A percentile compares a stretch with the other conserved stretches of the same genome.
These are phyloP conservation scores for Phengaris alcon DNA, from an alignment of 2,888 invertebrate genomes.

Conservation along the genomic window DNA sequence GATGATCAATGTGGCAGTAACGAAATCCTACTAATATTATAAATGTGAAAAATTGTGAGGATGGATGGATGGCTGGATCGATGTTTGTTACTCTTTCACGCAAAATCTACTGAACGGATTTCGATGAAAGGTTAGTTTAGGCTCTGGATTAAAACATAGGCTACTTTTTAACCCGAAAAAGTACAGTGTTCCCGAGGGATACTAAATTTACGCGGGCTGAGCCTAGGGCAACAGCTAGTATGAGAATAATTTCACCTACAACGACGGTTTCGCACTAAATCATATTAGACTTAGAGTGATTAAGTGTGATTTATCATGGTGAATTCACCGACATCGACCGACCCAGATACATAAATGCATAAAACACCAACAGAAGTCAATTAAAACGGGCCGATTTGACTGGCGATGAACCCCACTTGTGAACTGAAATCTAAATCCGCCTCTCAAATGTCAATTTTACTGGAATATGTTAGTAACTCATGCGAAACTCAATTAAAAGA, in stretches of 20 bases:
- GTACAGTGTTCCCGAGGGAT: too few species aligned
- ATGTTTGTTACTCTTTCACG: too few species aligned
- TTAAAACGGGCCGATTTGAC: conserved; percentile 10
- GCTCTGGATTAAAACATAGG: too few species aligned
- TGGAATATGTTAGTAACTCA: neutral
- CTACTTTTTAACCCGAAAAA: too few species aligned
- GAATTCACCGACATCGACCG: conserved; percentile 15
- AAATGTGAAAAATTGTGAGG: too few species aligned
- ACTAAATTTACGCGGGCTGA: too few species aligned
- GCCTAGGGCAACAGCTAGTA: neutral
- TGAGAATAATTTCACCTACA: neutral
- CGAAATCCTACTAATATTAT: too few species aligned
- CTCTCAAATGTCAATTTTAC: neutral
- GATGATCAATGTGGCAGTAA: too few species aligned
- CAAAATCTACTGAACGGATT: too few species aligned
- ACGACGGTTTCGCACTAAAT: neutral
- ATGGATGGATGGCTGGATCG: too few species aligned
- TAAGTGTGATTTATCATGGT: conserved; percentile 15
- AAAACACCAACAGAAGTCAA: conserved; percentile 23
- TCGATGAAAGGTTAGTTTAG: too few species aligned
- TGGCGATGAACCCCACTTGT: conserved; percentile 16
- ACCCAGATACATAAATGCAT: conserved; percentile 23
- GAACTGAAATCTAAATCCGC: conserved; percentile 19
- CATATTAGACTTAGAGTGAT: neutral
- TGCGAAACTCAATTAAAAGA: neutral